Conservation (phyloP, 2,113 vertebrate species). For the Rhea pennata region DNA sequence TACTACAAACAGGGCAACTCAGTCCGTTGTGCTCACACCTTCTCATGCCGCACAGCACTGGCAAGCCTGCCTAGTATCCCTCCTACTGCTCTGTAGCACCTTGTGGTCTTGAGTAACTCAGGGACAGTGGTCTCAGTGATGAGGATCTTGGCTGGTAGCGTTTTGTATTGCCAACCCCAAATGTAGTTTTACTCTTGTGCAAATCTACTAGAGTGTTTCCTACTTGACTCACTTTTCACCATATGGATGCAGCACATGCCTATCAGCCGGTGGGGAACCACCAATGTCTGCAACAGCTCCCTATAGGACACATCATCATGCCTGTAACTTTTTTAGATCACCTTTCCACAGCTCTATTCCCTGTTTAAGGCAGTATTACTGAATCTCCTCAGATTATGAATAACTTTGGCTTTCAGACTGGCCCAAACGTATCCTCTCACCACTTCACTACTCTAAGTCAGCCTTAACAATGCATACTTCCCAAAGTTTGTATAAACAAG, state of each 20-base stretch:
- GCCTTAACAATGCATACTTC: not conserved
- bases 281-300: not conserved
- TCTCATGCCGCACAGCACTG: rapidly evolving
- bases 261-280: not conserved
- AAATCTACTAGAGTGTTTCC: not conserved
- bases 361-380: not conserved
- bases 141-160: not conserved
- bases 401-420: not conserved
- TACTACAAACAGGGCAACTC: not conserved
- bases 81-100: not conserved
- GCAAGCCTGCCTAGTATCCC: rapidly evolving
- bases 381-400: not conserved
- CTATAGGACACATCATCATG: rapidly evolving
- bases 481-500: not conserved
- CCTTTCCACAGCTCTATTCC: not conserved
- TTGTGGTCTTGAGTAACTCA: not conserved
- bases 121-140: not conserved
- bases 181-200: not conserved
- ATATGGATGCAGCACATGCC: not conserved
- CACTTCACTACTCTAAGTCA: not conserved
- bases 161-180: not conserved
- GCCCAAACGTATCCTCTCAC: not conserved
- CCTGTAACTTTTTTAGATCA: not conserved
- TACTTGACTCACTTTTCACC: not conserved
- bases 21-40: not conserved